phyloP scores from a whole-genome alignment of 1,140 invertebrate genomes.

The Leptoteleia sp. region DNA sequence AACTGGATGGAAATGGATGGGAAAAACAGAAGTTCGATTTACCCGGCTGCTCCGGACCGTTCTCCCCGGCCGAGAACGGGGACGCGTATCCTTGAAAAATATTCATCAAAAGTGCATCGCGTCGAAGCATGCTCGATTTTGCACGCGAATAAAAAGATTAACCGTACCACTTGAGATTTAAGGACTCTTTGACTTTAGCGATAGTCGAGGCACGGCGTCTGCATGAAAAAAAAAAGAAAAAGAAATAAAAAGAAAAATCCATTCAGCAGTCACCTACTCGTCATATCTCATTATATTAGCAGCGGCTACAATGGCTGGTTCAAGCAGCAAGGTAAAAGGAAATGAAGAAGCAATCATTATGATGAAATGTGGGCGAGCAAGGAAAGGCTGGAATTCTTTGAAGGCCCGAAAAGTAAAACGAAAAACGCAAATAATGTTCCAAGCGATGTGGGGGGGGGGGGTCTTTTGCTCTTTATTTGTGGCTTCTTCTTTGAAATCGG shows the following conservation, averaged over 20 bases:
- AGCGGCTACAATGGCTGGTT: slow-evolving; percentile 42
- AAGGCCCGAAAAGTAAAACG: slow-evolving; percentile 3
- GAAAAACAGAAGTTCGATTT: slow-evolving; percentile 17
- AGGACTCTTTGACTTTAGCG: slow-evolving; percentile 35
- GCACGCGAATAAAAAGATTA: slow-evolving; percentile 57
- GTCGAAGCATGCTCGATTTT: slow-evolving; percentile 29
- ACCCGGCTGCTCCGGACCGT: neutral
- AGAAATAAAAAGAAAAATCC: too few relatives aligned
- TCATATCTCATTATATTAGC: slow-evolving; percentile 63
- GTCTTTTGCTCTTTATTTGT: neutral
- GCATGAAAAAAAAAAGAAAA: too few relatives aligned
- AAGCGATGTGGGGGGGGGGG: slow-evolving; percentile 25
- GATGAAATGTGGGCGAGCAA: slow-evolving; percentile 45
- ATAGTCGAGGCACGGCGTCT: slow-evolving; percentile 33
- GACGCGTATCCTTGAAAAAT: slow-evolving; percentile 11
- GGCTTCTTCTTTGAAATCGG: slow-evolving; percentile 19
- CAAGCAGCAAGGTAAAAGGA: slow-evolving; percentile 33
- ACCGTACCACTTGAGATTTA: slow-evolving; percentile 48
- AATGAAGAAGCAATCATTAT: slow-evolving; percentile 48
- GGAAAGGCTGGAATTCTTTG: slow-evolving; percentile 30
- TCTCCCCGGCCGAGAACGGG: neutral
- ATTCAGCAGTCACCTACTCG: slow-evolving; percentile 62
- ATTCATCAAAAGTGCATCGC: slow-evolving; percentile 44
- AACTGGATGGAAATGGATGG: neutral
- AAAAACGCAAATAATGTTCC: slow-evolving; percentile 37